Base-by-base conservation (phyloP, 2,113 vertebrate species). In the Hypocryptadius cinnamomeus region DNA sequence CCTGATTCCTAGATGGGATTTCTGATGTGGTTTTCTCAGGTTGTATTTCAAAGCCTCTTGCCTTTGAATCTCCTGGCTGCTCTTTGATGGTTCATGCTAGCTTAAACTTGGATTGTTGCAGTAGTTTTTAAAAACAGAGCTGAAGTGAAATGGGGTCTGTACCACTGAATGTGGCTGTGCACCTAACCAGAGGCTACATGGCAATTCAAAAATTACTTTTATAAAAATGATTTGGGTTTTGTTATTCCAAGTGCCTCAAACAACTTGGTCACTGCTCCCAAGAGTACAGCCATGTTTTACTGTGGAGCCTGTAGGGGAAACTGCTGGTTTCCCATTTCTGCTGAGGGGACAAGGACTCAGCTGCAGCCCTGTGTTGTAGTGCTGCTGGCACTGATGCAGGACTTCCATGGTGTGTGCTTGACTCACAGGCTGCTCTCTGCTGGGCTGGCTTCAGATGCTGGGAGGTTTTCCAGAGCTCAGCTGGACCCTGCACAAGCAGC, bases 21-120 rank as follows among this genome's bases (percentile, higher is more conserved):
- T 79, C 59, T 74, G 48, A 24, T 57, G 21, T 60, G 69, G 11
- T 71, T 92, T 78, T 82, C 40, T 33, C 48, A 69, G 66, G 54
- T 48, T 81, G 7, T 74, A 68, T 89, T 78, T 78, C 78, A 87
- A 61, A 77, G 42, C 45, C n/a, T 92, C 24, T 72, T 84, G 50
- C 21, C 54, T 66, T 60, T 69, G n/a, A 72, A 35, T 68, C 27
- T 64, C 37, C 16, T 88, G 68, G 40, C 33, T 69, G 42, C 56
- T 76, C 21, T 83, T 56, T n/a, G 27, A 11, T 66, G 39, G n/a
- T 66, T 80, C 40, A 1, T 22, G 45, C 73, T 37, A 21, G 47
- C 60, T 63, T 51, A 68, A 71, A n/a, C 28, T 63, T 60, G 78
- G 42, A 60, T 73, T 48, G 37, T 25, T 83, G 69, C 6, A 11